Evolutionary conservation across 2,797 vertebrate genomes (phyloP).

Genomic region (Micropoecilia bifurca): DNA sequence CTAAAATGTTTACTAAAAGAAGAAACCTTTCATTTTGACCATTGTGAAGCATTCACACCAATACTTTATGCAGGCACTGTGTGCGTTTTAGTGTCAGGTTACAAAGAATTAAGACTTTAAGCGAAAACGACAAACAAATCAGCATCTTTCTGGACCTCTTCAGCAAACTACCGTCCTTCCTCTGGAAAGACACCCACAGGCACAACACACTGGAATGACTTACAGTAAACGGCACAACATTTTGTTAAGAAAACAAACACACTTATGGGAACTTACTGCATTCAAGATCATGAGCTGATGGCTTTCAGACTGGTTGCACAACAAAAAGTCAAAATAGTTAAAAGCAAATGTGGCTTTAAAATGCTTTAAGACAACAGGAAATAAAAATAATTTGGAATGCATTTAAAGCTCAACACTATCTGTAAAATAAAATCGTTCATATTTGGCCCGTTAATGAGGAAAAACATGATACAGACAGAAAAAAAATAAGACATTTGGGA

Average conservation of each 20-base stretch:
- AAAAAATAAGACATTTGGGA: slow-evolving; percentile 35
- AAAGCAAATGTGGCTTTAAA: slow-evolving; percentile 49
- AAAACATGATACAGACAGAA: slow-evolving; percentile 29
- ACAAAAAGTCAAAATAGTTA: slow-evolving; percentile 15
- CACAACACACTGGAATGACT: slow-evolving; percentile 65
- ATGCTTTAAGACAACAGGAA: slow-evolving; percentile 36
- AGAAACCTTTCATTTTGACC: not conserved
- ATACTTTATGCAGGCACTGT: not conserved
- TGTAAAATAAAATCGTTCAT: slow-evolving; percentile 38
- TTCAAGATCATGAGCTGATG: slow-evolving; percentile 53
- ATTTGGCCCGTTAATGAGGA: slow-evolving; percentile 67
- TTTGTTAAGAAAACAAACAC: slow-evolving; percentile 50
- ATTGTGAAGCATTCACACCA: not conserved
- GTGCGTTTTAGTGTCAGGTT: not conserved
- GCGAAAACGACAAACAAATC: slow-evolving; percentile 20
- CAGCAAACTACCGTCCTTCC: slow-evolving; percentile 39
- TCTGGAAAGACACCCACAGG: slow-evolving; percentile 43
- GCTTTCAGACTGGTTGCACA: slow-evolving; percentile 32
- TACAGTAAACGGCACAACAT: slow-evolving; percentile 77
- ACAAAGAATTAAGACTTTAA: slow-evolving; percentile 1
- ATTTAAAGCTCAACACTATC: slow-evolving; percentile 65
- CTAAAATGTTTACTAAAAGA: not conserved
- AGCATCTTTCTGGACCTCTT: slow-evolving; percentile 43
- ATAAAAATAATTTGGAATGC: slow-evolving; percentile 59
- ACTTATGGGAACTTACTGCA: slow-evolving; percentile 55